These are phyloP conservation scores for Mus caroli DNA, from an alignment of 2,797 vertebrate species.

Conservation along the genomic window DNA sequence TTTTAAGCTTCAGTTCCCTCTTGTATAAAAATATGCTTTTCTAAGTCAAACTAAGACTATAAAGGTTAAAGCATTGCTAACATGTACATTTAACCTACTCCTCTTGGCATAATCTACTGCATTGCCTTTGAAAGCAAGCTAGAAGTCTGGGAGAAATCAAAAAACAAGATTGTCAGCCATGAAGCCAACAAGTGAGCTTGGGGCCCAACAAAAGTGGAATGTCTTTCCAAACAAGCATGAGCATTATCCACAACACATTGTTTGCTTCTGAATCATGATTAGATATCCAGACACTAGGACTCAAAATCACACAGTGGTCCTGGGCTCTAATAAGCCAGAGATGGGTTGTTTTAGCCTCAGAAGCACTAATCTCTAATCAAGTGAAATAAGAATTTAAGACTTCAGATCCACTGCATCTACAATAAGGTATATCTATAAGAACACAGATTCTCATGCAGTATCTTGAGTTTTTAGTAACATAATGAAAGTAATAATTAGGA, in stretches of 20 bases:
- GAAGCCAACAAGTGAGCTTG: constrained; percentile 40
- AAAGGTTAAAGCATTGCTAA: background rate
- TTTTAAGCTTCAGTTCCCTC: background rate
- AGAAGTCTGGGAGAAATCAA: background rate
- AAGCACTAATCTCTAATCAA: background rate
- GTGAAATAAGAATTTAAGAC: constrained; percentile 61
- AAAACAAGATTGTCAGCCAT: background rate
- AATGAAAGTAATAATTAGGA: constrained; percentile 10
- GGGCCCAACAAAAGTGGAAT: constrained; percentile 3
- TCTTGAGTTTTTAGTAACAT: constrained; percentile 7
- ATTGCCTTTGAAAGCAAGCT: background rate
- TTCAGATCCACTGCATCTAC: background rate
- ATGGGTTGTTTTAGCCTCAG: background rate
- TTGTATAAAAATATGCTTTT: background rate
- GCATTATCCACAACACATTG: background rate
- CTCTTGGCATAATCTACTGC: background rate
- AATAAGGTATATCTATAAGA: background rate
- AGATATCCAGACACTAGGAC: background rate
- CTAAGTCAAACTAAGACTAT: constrained; percentile 12
- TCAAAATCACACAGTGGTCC: background rate
- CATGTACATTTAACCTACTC: background rate
- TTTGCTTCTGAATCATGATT: background rate
- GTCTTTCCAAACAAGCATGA: constrained; percentile 15
- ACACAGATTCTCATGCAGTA: background rate
- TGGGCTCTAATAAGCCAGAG: background rate